These are phyloP conservation scores for Psix sp. DNA, from an alignment of 1,140 invertebrate species.

Conservation along the genomic window DNA sequence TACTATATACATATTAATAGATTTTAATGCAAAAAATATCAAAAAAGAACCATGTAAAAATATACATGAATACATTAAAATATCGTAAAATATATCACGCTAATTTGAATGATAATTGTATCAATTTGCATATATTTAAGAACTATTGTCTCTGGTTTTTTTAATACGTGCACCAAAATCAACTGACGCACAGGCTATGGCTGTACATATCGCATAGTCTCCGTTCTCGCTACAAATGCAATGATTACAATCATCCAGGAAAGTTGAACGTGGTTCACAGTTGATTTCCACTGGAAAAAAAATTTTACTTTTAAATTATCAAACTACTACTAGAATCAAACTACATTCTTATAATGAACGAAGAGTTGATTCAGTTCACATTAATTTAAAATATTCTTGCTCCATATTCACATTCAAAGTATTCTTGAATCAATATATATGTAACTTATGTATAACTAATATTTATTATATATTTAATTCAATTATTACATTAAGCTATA, in stretches of 20 bases:
- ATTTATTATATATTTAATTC: too few species aligned
- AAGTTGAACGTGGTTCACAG: constrained; percentile 33
- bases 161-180: constrained; percentile 35
- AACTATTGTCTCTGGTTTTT: constrained; percentile 9
- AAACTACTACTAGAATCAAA: background rate
- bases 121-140: background rate
- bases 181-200: constrained; percentile 32
- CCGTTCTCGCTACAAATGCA: constrained; percentile 41
- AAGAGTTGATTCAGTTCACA: too few species aligned
- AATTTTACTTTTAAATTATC: constrained; percentile 1
- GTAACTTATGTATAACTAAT: too few species aligned
- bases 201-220: constrained; percentile 37
- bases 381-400: too few species aligned
- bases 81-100: too few species aligned
- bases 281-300: constrained; percentile 24
- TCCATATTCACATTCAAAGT: too few species aligned
- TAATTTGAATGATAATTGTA: background rate
- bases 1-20: too few species aligned
- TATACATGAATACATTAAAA: too few species aligned
- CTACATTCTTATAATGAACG: too few species aligned
- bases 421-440: too few species aligned
- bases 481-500: constrained; percentile 1
- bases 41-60: too few species aligned
- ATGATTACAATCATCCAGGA: constrained; percentile 40
- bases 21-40: too few species aligned